phyloP scores from a whole-genome alignment of 2,888 invertebrate species.

The Incurvaria masculella region DNA sequence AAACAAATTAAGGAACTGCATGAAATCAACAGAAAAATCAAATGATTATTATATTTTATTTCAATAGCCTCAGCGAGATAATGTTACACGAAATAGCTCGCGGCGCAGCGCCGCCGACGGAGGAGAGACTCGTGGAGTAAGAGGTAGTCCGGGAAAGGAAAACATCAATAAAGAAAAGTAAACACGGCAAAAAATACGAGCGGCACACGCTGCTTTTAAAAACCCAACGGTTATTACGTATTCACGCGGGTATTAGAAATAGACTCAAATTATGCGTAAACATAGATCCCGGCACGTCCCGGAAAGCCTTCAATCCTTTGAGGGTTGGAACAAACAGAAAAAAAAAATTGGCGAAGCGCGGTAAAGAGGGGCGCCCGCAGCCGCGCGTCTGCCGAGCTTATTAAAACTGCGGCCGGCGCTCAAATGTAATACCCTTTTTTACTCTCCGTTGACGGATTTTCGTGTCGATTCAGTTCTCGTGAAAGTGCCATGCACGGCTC shows the following conservation, averaged over 20 bases:
- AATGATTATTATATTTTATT: too few relatives aligned
- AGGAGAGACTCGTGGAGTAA: not conserved
- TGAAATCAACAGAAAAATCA: too few relatives aligned
- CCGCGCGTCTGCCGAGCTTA: not conserved
- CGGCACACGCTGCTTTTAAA: not conserved
- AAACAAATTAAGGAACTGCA: too few relatives aligned
- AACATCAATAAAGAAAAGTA: not conserved
- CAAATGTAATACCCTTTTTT: too few relatives aligned
- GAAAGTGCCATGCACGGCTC: too few relatives aligned
- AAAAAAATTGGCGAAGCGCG: not conserved
- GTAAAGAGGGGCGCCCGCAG: not conserved
- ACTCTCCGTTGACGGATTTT: too few relatives aligned
- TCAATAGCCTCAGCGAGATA: too few relatives aligned
- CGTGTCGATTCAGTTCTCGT: too few relatives aligned
- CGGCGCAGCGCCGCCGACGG: not conserved
- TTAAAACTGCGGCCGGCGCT: not conserved
- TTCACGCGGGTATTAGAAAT: not conserved
- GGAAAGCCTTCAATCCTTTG: not conserved
- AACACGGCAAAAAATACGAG: not conserved
- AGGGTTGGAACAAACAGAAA: not conserved
- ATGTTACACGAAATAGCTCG: too few relatives aligned
- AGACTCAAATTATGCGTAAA: slow-evolving; percentile 2
- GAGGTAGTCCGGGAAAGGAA: not conserved
- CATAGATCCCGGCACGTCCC: not conserved
- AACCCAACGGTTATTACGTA: not conserved